Base-by-base conservation (phyloP, 1,140 invertebrate genomes). In the Saccostrea echinata region DNA sequence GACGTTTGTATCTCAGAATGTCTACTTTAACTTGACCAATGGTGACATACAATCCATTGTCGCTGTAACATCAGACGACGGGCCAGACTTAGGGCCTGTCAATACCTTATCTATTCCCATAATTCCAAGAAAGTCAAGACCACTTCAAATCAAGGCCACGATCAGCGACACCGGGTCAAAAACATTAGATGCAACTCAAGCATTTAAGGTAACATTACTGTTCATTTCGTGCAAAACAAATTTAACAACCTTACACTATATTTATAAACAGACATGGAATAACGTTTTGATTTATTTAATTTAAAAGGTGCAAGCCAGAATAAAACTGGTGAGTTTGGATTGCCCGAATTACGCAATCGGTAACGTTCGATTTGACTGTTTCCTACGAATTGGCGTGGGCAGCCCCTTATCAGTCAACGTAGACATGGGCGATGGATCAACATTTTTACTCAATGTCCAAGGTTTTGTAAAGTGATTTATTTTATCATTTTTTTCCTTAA, bases 391-490 rank as follows among this genome's bases (percentile, higher is more conserved):
- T 35, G 53, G 64, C 18, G 81, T 87, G 68, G 90, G 90, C 61
- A 91, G 89, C 83, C 87, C 80, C 68, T 68, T 91, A 55, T 81
- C 51, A n/a, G 35, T 86, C 16, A 27, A 18, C 33, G 81, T 86
- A 3, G 89, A 90, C 55, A 61, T 88, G 24, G 87, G 51, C 11
- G 90, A 91, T 86, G 90, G 90, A 43, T 89, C 85, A 16, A n/a
- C 87, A n/a, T 52, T 90, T 33, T 57, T 68, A 24, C 68, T 88
- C 0, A 85, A 30, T 27, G n/a, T 53, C 9, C 84, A 88, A 85
- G 90, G 90, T 90, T 57, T 43, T 27, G 9, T 6, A 71, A 8
- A 9, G 21, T 1, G 3, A 30, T 27, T 30, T 33, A 6, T 30
- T 9, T 30, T 3, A 80, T 30, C 21, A 30, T 33, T 33, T 76